These are phyloP conservation scores for Magallana gigas DNA, from an alignment of 1,140 invertebrate genomes.

Conservation along the genomic window DNA sequence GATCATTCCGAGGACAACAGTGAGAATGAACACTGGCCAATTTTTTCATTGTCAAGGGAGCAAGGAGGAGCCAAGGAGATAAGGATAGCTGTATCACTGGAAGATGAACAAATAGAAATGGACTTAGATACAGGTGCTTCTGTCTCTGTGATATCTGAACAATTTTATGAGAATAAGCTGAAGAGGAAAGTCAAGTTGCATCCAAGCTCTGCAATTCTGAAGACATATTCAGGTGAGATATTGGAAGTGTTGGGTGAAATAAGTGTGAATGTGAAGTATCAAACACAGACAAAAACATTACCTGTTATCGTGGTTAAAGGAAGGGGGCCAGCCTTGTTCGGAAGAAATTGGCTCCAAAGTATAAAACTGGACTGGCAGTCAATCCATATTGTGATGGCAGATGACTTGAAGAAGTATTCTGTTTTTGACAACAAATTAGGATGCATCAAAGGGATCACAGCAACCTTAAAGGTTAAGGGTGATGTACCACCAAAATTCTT, in stretches of 20 bases:
- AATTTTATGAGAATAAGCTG: not conserved
- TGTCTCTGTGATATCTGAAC: not conserved
- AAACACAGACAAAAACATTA: not conserved
- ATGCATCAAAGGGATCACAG: not conserved
- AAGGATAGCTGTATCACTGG: not conserved
- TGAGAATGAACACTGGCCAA: slow-evolving; percentile 73
- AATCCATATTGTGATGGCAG: slow-evolving; percentile 29
- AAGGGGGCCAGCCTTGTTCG: slow-evolving; percentile 20
- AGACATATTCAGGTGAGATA: slow-evolving; percentile 52
- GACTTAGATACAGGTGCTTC: not conserved
- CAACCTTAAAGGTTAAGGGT: slow-evolving; percentile 13
- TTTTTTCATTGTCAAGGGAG: slow-evolving; percentile 37
- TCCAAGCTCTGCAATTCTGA: slow-evolving; percentile 1
- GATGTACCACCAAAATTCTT: slow-evolving; percentile 55
- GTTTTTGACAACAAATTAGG: slow-evolving; percentile 41
- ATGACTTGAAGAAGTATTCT: slow-evolving; percentile 53
- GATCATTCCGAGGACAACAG: slow-evolving; percentile 57
- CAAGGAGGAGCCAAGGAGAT: slow-evolving; percentile 38
- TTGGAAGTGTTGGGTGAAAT: slow-evolving; percentile 4
- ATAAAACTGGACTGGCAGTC: slow-evolving; percentile 28
- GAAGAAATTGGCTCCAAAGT: slow-evolving; percentile 20
- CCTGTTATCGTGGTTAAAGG: slow-evolving; percentile 14
- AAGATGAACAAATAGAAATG: not conserved
- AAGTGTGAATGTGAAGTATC: not conserved
- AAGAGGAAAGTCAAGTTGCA: not conserved